Conservation (phyloP, 92 coral and sea anemone genomes). For the Phenganax stokvisi region DNA sequence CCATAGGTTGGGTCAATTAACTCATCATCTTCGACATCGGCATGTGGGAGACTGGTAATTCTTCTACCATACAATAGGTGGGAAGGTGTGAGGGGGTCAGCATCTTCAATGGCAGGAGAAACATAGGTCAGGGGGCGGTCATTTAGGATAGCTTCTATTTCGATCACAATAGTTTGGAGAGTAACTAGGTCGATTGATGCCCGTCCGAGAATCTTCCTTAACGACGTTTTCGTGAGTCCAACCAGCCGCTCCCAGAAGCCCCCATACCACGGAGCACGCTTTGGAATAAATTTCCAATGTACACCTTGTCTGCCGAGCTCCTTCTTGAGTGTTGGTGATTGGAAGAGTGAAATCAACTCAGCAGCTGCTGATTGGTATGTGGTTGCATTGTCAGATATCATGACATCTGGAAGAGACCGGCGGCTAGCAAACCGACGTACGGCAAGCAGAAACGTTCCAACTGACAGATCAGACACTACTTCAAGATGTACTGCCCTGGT, state of each 20-base stretch:
- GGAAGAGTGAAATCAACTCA: conserved; percentile 40
- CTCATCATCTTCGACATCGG: conserved; percentile 23
- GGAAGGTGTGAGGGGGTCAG: conserved; percentile 43
- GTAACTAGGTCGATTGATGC: conserved; percentile 39
- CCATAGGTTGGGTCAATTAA: conserved; percentile 24
- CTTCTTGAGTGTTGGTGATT: conserved; percentile 47
- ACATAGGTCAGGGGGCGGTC: conserved; percentile 42
- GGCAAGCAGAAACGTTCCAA: conserved; percentile 47
- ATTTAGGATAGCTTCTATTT: conserved; percentile 38
- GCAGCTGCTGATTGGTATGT: conserved; percentile 44
- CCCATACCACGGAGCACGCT: conserved; percentile 56
- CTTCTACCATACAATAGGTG: conserved; percentile 18
- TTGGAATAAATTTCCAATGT: conserved; percentile 56
- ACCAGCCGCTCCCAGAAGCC: conserved; percentile 58
- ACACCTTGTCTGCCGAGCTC: conserved; percentile 41
- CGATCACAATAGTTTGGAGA: conserved; percentile 38
- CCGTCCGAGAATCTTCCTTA: conserved; percentile 51
- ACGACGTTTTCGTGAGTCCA: conserved; percentile 50
- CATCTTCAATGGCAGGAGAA: conserved; percentile 12
- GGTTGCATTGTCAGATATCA: conserved; percentile 56
- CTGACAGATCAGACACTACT: conserved; percentile 49
- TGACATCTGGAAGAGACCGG: conserved; percentile 46
- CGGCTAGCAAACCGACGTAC: conserved; percentile 47
- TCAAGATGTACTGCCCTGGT: conserved; percentile 56
- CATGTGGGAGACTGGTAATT: conserved; percentile 12